Evolutionary conservation across 2,888 invertebrate species (phyloP).

Genomic region (Caenorhabditis angaria): DNA sequence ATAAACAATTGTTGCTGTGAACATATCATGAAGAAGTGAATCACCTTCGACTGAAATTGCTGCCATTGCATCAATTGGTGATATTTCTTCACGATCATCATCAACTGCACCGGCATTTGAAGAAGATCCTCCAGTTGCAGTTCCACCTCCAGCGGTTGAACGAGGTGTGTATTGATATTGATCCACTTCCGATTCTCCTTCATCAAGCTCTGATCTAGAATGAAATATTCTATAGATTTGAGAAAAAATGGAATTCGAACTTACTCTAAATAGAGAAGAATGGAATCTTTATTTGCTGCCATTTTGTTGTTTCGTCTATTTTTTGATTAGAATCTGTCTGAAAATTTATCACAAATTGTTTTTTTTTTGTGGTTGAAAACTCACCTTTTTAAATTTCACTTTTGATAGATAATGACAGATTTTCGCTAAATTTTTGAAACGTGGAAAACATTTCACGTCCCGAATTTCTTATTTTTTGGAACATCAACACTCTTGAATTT

Average conservation of each 20-base stretch:
- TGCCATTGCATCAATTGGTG: background rate
- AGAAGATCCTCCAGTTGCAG: no score
- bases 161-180: background rate
- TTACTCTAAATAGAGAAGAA: background rate
- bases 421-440: no score
- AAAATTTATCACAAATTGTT: no score
- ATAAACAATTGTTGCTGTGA: constrained; percentile 15
- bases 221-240: background rate
- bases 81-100: constrained; percentile 9
- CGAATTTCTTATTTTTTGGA: no score
- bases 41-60: constrained; percentile 5
- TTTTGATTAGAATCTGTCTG: background rate
- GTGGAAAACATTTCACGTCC: no score
- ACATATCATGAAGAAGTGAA: constrained; percentile 31
- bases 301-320: background rate
- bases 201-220: background rate
- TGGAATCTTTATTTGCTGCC: no score
- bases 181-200: background rate
- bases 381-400: no score
- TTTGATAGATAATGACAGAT: no score
- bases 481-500: no score
- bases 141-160: constrained; percentile 4
- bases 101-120: no score
- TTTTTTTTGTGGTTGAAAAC: no score
- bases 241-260: background rate